Conservation (phyloP, 2,797 vertebrate species). For the Enteromius argenteus region DNA sequence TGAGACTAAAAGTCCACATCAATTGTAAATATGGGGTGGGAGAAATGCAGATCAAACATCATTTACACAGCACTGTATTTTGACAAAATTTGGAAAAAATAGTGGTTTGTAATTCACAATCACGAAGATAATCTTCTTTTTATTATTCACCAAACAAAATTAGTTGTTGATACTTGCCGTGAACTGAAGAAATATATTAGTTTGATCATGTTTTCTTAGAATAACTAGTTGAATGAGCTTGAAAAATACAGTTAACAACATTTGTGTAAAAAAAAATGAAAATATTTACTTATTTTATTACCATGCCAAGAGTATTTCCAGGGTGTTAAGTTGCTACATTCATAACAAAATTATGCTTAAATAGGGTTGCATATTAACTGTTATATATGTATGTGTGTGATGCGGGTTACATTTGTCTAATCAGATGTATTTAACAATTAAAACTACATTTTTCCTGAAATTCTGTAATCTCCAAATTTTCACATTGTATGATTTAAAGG, state of each 20-base stretch:
- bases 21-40: neutral
- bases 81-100: neutral
- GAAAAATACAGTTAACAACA: neutral
- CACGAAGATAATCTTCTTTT: neutral
- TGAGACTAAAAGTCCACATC: neutral
- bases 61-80: neutral
- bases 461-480: neutral
- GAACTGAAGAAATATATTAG: neutral
- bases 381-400: neutral
- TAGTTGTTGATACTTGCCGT: neutral
- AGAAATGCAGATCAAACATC: neutral
- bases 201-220: neutral
- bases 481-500: neutral
- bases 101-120: neutral
- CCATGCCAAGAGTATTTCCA: neutral
- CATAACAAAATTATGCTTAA: neutral
- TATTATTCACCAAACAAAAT: neutral
- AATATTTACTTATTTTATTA: neutral
- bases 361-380: neutral
- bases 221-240: neutral
- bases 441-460: neutral
- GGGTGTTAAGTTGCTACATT: neutral
- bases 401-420: neutral
- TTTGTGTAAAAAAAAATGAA: accelerated
- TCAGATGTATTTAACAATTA: neutral